Conservation (phyloP, 1,140 invertebrate species). For the Hylaeus volcanicus region DNA sequence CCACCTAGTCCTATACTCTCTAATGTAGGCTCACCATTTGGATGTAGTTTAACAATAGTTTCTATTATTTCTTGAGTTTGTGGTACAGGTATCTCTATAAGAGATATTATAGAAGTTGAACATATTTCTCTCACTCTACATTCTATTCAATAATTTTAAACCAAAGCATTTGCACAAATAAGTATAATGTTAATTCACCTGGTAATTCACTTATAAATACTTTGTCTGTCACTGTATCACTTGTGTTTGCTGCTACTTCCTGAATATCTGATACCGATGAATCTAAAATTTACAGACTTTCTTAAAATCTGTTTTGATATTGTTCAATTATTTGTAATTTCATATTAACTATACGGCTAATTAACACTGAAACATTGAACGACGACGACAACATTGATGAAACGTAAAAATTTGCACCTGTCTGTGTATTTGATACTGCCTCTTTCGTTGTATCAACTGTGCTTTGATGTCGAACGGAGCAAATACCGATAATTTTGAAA, state of each 20-base stretch:
- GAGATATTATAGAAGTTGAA: background rate
- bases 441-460: background rate
- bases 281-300: background rate
- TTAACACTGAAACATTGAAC: too few species aligned
- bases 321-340: too few species aligned
- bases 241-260: background rate
- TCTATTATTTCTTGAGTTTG: slow-evolving; percentile 74
- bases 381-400: too few species aligned
- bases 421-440: too few species aligned
- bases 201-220: slow-evolving; percentile 47
- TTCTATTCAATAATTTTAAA: background rate
- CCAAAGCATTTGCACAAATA: background rate
- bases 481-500: slow-evolving; percentile 24
- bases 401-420: background rate
- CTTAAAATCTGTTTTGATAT: too few species aligned
- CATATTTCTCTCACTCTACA: background rate
- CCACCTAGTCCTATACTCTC: slow-evolving; percentile 90
- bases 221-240: background rate
- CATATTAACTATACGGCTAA: too few species aligned
- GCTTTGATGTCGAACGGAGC: slow-evolving; percentile 48
- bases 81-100: slow-evolving; percentile 45
- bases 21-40: slow-evolving; percentile 88
- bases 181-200: slow-evolving; percentile 29
- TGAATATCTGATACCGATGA: background rate
- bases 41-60: slow-evolving; percentile 66